Evolutionary conservation across 2,888 invertebrate species (phyloP).

Genomic region (Calameuta filiformis): DNA sequence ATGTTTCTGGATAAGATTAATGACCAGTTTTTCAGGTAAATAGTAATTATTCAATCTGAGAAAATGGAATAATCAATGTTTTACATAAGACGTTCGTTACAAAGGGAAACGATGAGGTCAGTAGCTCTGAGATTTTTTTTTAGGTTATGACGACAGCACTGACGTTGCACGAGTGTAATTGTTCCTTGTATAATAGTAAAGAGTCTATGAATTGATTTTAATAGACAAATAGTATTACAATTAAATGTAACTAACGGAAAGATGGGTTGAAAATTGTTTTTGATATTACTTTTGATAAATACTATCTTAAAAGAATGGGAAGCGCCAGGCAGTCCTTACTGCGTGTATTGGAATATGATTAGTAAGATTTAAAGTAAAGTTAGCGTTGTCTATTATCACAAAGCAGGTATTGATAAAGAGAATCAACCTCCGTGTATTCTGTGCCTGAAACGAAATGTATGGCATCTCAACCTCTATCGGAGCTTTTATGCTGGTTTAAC

Average conservation of each 20-base stretch:
- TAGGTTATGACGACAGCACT: not conserved
- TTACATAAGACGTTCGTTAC: not conserved
- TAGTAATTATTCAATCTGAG: not conserved
- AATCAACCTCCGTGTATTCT: no score
- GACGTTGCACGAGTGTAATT: not conserved
- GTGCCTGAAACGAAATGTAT: no score
- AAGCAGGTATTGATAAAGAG: no score
- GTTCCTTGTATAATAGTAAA: not conserved
- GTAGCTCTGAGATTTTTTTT: conserved; percentile 22
- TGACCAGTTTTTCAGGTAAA: not conserved
- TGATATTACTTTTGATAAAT: no score
- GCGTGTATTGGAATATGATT: no score
- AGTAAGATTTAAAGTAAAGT: not conserved
- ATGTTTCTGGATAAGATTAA: not conserved
- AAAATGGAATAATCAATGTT: not conserved
- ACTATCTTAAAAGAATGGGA: no score
- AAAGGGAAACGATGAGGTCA: conserved; percentile 30
- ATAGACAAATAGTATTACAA: not conserved
- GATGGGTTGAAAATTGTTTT: not conserved
- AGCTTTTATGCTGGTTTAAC: no score
- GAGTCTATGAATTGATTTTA: not conserved
- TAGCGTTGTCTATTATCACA: no score
- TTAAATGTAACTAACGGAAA: not conserved
- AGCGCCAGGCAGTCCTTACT: no score
- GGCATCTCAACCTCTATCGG: no score